Conservation (phyloP, 2,888 invertebrate species). For the Drosophila meridionalis region DNA sequence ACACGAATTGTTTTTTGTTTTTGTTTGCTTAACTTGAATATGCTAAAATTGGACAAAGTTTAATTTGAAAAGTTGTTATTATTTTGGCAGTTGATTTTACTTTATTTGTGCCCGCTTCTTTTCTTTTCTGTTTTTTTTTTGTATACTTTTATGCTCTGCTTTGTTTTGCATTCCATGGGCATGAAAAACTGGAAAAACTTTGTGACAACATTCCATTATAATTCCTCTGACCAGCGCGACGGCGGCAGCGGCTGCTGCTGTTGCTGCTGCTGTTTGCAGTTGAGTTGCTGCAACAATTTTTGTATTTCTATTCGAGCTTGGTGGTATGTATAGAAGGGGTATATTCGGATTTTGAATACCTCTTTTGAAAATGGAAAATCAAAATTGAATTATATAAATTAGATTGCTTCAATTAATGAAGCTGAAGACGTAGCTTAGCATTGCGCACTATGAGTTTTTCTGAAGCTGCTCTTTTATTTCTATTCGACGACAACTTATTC, state of each 20-base stretch:
- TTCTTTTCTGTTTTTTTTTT: slow-evolving; percentile 15
- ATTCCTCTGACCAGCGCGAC: slow-evolving; percentile 59
- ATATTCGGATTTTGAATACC: background rate
- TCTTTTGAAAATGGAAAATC: background rate
- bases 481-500: too few species aligned
- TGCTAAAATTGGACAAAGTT: slow-evolving; percentile 76
- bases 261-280: slow-evolving; percentile 34
- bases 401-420: background rate
- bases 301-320: background rate
- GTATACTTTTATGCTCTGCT: slow-evolving; percentile 19
- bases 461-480: too few species aligned
- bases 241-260: background rate
- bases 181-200: slow-evolving; percentile 65
- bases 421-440: too few species aligned
- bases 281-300: slow-evolving; percentile 62
- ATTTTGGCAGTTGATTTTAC: slow-evolving; percentile 56
- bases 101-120: slow-evolving; percentile 18
- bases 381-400: background rate
- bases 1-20: slow-evolving; percentile 52
- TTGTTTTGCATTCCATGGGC: slow-evolving; percentile 21
- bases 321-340: background rate
- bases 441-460: too few species aligned
- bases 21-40: slow-evolving; percentile 68
- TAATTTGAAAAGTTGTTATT: slow-evolving; percentile 80
- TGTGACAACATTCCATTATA: slow-evolving; percentile 81